Evolutionary conservation across 64 coral and sea anemone genomes (phyloP), one percentile per base, ranked within the genome.

Genomic region (Dendrophyllia cribrosa): DNA sequence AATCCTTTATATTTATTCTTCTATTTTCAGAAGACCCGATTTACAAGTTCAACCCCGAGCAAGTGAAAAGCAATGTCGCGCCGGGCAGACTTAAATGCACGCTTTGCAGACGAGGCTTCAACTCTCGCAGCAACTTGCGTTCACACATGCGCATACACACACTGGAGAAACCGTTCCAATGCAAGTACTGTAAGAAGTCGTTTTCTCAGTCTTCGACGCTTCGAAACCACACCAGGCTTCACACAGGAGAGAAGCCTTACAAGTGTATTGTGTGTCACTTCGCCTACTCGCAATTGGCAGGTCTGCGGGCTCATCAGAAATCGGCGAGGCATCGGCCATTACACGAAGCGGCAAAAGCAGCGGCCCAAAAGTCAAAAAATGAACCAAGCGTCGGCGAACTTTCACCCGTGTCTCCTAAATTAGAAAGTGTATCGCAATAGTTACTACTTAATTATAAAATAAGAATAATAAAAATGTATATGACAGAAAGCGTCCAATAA

Each of bases 101-200:
- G 19, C 77, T 99, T 59, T 99, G 97, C 76, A 77, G 97, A 73
- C 91, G 97, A 51, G 97, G 97, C 13, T 99, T 99, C 51, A 99
- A 99, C 70, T 99, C 97, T 9, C 61, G 97, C 7, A 99, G 97
- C 83, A 99, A 99, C 65, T 84, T 99, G 17, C 94, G 97, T 7
- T 99, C 97, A 13, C 97, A 99, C 73, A 99, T 99, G 97, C 91
- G 97, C 21, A 99, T 99, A 91, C 97, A 99, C 82, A 99, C 97
- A 9, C 76, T 99, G 7, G 97, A 99, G 56, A 99, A 99, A 74
- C 97, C 97, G 21, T 99, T 99, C 56, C 97, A 99, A 82, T 99
- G 97, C 72, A 99, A 99, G 51, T 99, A 96, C 52, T 99, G 97
- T 72, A 99, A 99, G 85, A 99, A 99, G 69, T 92, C 94, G 1